Conservation (phyloP, 2,797 vertebrate species). For the Remorina albescens region DNA sequence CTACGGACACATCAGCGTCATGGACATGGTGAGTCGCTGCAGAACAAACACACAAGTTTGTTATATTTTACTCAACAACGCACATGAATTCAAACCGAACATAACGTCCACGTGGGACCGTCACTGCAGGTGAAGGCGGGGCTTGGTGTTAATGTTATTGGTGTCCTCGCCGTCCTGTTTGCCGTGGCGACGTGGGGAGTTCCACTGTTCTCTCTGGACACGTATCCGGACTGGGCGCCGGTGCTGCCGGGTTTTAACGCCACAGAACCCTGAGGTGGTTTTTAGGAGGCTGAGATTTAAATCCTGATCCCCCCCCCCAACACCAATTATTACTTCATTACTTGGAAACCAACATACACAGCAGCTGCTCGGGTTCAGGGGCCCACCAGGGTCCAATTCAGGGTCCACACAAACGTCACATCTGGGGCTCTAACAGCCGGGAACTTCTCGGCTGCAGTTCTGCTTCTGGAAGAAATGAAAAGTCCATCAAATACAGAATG, state of each 20-base stretch:
- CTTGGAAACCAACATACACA: too few species aligned
- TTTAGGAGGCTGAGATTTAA: background rate
- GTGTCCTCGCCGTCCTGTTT: constrained; percentile 88
- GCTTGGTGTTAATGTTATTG: constrained; percentile 90
- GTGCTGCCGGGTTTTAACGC: constrained; percentile 68
- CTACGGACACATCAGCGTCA: constrained; percentile 89
- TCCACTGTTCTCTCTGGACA: constrained; percentile 87
- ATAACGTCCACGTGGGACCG: background rate
- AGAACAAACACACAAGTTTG: background rate
- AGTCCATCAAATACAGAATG: too few species aligned
- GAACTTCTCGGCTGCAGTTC: too few species aligned
- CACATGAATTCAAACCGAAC: background rate
- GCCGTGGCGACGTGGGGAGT: constrained; percentile 89
- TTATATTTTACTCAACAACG: background rate
- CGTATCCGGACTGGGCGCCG: constrained; percentile 90
- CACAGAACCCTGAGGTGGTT: constrained; percentile 75
- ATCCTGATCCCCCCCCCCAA: too few species aligned
- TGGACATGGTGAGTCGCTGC: constrained; percentile 88
- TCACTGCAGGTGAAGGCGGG: constrained; percentile 92
- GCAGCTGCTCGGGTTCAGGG: too few species aligned
- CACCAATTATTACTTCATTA: too few species aligned
- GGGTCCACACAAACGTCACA: too few species aligned
- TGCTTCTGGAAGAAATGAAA: too few species aligned
- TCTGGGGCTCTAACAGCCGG: too few species aligned
- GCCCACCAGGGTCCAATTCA: too few species aligned